phyloP scores from a whole-genome alignment of 1,140 invertebrate genomes.

The Trachelipus rathkii region DNA sequence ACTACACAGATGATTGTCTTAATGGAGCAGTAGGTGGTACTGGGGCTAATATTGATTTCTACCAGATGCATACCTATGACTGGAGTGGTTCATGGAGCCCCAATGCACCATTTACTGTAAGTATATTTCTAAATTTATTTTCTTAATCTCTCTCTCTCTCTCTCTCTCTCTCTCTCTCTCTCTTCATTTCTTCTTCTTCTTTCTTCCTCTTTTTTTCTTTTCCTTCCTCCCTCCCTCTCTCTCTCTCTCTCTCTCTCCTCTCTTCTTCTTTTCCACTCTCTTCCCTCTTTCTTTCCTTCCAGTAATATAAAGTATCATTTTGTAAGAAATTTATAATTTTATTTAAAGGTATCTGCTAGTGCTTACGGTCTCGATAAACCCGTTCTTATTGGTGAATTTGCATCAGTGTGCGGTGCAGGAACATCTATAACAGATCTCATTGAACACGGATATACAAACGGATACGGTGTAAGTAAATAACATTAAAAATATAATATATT shows the following conservation, averaged over 20 bases:
- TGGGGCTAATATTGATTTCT: slow-evolving; percentile 49
- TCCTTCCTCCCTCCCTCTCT: too few species aligned
- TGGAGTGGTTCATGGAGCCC: slow-evolving; percentile 47
- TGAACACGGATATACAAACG: slow-evolving; percentile 49
- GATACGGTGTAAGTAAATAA: slow-evolving; percentile 47
- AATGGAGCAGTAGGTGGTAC: slow-evolving; percentile 48
- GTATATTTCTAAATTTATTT: slow-evolving; percentile 10
- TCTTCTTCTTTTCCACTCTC: not conserved
- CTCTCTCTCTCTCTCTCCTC: not conserved
- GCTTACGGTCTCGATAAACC: slow-evolving; percentile 50
- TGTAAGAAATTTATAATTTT: too few species aligned
- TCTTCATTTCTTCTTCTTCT: too few species aligned
- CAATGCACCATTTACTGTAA: slow-evolving; percentile 50
- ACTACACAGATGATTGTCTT: slow-evolving; percentile 51
- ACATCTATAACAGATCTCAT: slow-evolving; percentile 48
- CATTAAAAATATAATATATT: too few species aligned
- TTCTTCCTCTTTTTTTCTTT: too few species aligned
- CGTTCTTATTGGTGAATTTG: slow-evolving; percentile 52
- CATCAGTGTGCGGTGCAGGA: slow-evolving; percentile 46
- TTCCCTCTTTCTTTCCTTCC: not conserved
- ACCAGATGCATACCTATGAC: slow-evolving; percentile 50
- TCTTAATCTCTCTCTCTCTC: too few species aligned
- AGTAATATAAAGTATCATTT: too few species aligned
- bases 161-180: too few species aligned
- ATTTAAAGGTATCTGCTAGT: slow-evolving; percentile 47